A percentile compares a stretch with the other conserved stretches of the same genome.
These are phyloP conservation scores for Botia kubotai DNA, from an alignment of 2,797 vertebrate genomes.

Conservation along the genomic window DNA sequence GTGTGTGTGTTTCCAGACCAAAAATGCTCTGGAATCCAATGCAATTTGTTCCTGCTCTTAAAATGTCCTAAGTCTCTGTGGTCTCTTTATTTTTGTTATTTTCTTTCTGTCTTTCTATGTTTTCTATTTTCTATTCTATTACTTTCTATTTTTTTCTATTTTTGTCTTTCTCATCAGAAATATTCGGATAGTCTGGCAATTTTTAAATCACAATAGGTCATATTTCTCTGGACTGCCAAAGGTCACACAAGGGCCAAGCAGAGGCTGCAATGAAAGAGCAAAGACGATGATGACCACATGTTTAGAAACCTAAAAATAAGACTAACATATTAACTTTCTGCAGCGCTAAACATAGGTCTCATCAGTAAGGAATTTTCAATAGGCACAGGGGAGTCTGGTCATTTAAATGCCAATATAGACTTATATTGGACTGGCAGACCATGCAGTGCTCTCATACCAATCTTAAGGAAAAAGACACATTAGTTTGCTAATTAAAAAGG, in stretches of 20 bases:
- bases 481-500: not conserved
- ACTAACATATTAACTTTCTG: constrained; percentile 49
- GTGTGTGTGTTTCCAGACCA: constrained; percentile 47
- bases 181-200: not conserved
- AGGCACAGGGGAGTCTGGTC: constrained; percentile 24
- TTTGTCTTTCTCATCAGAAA: not conserved
- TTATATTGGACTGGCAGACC: not conserved
- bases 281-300: constrained; percentile 34
- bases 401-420: not conserved
- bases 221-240: not conserved
- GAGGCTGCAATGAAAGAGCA: constrained; percentile 26
- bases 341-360: constrained; percentile 39
- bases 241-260: constrained; percentile 30
- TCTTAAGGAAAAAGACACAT: not conserved
- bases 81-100: constrained; percentile 7
- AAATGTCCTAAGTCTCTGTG: not conserved
- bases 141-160: not conserved
- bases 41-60: not conserved
- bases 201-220: not conserved
- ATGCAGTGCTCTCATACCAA: not conserved
- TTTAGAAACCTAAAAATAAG: constrained; percentile 50
- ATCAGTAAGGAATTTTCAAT: constrained; percentile 31
- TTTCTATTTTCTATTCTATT: too few species aligned
- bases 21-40: constrained; percentile 7
- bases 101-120: too few species aligned